Evolutionary conservation across 2,888 invertebrate species (phyloP), one percentile per base, ranked within the genome.

Genomic region (Hypena proboscidalis): DNA sequence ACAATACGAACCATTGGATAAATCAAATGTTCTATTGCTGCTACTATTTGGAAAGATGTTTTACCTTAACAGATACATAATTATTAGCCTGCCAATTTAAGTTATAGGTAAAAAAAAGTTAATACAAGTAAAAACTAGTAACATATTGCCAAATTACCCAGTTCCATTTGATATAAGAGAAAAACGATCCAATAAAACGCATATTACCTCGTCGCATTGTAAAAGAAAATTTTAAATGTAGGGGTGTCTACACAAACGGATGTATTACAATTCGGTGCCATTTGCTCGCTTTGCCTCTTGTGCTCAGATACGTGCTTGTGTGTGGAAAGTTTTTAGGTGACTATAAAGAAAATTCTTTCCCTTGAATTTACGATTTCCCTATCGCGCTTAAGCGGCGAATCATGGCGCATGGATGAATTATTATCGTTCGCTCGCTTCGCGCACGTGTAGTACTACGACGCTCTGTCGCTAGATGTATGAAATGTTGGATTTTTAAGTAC

Each of bases 331-430:
- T 84, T 83, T 83, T 76, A 78, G 77, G 76, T 73, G 80, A 80
- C 80, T 79, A 83, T 84, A 83, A 85, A 87, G 83, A 83, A 85
- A 85, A 82, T 82, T 85, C 81, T 77, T 82, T 80, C 64, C 74
- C 68, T 77, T 74, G 77, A 84, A 86, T 87, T 86, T 85, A 85
- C 82, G 86, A 86, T 85, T 85, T 85, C 79, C 78, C 84, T 86
- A 85, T 86, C 84, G 85, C 74, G 79, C 78, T 83, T 83, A 86
- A 85, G 82, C 80, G 83, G 78, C 80, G 74, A 85, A 87, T 85
- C 83, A 85, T 85, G 81, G 78, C 82, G 77, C 74, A 70, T 69
- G 78, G 74, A 80, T 83, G 81, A 85, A 82, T 83, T 85, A 85
- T 83, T 83, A 79, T 83, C 75, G 78, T 71, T 66, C 73, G 73